Percentiles rank a stretch among this genome's conserved stretches.
Conservation (phyloP, 2,888 invertebrate genomes). For the Pristionchus japonicus region DNA sequence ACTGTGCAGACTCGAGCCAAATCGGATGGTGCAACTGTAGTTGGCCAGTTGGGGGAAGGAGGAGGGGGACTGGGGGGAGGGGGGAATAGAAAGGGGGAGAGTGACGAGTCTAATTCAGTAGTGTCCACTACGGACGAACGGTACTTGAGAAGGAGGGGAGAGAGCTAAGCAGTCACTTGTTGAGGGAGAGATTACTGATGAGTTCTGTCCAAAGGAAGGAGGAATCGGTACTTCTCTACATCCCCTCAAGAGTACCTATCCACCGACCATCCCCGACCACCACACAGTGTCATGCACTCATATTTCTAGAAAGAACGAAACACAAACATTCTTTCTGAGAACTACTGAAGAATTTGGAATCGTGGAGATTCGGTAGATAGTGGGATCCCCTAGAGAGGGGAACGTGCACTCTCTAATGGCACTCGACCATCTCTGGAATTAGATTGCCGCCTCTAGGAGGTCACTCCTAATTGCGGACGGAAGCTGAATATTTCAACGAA, state of each 20-base stretch:
- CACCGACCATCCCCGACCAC: no score
- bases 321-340: no score
- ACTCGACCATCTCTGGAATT: not conserved
- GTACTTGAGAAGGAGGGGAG: not conserved
- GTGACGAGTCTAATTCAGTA: not conserved
- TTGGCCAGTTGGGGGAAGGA: not conserved
- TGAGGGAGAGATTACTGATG: not conserved
- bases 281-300: no score
- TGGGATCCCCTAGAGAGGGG: not conserved
- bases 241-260: no score
- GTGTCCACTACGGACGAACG: not conserved
- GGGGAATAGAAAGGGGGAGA: constrained; percentile 32
- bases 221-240: no score
- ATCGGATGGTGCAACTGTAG: not conserved
- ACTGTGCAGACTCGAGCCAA: not conserved
- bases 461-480: not conserved
- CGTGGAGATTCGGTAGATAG: constrained; percentile 14
- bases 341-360: no score
- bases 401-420: not conserved
- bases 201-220: not conserved
- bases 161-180: constrained; percentile 39
- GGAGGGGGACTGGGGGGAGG: not conserved
- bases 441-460: not conserved
- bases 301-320: no score
- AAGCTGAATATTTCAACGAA: not conserved